Evolutionary conservation across 2,113 vertebrate genomes (phyloP), one percentile per base, ranked within the genome.

Genomic region (Acanthochromis polyacanthus): DNA sequence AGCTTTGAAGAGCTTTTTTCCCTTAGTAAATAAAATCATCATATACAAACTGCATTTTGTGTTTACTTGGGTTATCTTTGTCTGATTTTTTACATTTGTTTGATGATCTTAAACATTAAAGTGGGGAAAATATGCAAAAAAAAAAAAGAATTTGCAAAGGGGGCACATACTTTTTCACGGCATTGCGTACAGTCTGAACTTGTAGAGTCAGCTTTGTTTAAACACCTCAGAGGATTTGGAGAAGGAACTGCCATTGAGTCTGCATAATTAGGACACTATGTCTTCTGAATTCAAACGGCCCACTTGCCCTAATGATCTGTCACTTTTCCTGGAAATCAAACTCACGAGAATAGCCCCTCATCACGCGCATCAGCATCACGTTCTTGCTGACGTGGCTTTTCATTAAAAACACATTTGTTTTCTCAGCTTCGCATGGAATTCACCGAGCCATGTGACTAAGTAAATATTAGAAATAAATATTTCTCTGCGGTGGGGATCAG

Each of bases 241-340:
- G 66, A 74, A 64, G 72, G 64, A 38, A 78, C 59, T 75, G 67
- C 88, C 74, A 76, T 62, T 68, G 75, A 71, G 55, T 76, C 53
- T 82, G 78, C 62, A 86, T 88, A 90, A 89, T 86, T 74, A 79
- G 71, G 56, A 83, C 62, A 64, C 25, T 4, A 36, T 75, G 58
- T 57, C 71, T 50, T 85, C 15, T 55, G 64, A 83, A 89, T 83
- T 83, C 60, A 88, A 66, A 81, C 64, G 48, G 38, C 43, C 66
- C 22, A 36, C 38, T 58, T 36, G 16, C n/a, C 71, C 43, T 53
- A 62, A 62, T 50, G 71, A 82, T 55, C 52, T 22, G 55, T 75
- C 73, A 40, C 22, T 59, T 68, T 67, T 61, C 59, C 30, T 22
- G 46, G 25, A 59, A 38, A 61, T 55, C 7, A 45, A 15, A 36